These are phyloP conservation scores for Hypanus sabinus DNA, from an alignment of 2,113 vertebrate species.

Conservation along the genomic window DNA sequence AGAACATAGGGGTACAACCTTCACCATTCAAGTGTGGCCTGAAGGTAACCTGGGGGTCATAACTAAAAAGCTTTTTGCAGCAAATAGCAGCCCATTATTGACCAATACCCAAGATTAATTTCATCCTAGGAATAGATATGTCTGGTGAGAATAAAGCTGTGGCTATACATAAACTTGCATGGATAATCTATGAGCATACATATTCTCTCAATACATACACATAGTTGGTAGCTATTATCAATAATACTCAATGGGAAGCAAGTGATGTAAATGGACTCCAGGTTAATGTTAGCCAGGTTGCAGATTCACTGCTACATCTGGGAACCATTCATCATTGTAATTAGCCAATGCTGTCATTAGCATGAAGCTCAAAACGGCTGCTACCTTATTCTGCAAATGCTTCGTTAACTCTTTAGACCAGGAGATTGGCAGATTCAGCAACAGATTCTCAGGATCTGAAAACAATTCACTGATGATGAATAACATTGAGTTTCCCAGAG, in stretches of 20 bases:
- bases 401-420: slow-evolving; percentile 18
- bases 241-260: neutral
- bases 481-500: neutral
- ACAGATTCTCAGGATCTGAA: neutral
- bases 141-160: neutral
- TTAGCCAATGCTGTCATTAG: slow-evolving; percentile 21
- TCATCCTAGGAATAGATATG: neutral
- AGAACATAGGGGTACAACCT: no score
- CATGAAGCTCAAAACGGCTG: slow-evolving; percentile 28
- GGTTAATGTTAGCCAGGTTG: slow-evolving; percentile 26
- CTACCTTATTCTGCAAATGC: slow-evolving; percentile 24
- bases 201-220: neutral
- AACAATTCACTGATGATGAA: neutral
- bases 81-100: no score
- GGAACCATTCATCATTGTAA: slow-evolving; percentile 34
- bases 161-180: neutral
- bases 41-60: no score
- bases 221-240: slow-evolving; percentile 13
- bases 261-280: slow-evolving; percentile 31
- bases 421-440: neutral
- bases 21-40: no score
- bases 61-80: no score
- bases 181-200: neutral
- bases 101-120: neutral
- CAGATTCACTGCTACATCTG: slow-evolving; percentile 27